Evolutionary conservation across 1,140 invertebrate species (phyloP).

Genomic region (Drosophila pallidifrons): DNA sequence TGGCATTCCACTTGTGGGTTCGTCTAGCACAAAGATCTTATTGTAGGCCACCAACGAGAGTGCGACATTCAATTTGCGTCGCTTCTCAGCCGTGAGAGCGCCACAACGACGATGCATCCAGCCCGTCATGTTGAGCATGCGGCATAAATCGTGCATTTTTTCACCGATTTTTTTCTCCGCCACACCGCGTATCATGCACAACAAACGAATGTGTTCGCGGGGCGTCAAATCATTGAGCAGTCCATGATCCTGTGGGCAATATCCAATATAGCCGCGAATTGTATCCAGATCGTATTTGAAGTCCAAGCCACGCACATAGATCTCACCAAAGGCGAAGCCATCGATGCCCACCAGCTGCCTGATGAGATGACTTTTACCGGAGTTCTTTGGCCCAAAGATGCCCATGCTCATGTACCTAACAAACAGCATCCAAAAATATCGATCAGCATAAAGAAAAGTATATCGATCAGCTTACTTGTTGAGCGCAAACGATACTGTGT

Average conservation of each 20-base stretch:
- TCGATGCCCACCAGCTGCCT: slow-evolving; percentile 66
- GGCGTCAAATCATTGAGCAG: slow-evolving; percentile 56
- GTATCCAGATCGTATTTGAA: slow-evolving; percentile 67
- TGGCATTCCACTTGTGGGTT: slow-evolving; percentile 70
- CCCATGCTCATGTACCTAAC: slow-evolving; percentile 73
- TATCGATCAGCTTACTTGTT: slow-evolving; percentile 59
- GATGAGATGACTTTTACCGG: slow-evolving; percentile 69
- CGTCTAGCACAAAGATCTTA: slow-evolving; percentile 69
- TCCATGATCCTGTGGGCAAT: slow-evolving; percentile 65
- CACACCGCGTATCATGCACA: slow-evolving; percentile 76
- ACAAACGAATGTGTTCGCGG: slow-evolving; percentile 64
- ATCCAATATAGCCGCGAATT: slow-evolving; percentile 65
- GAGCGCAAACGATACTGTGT: slow-evolving; percentile 72
- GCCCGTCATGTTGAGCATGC: slow-evolving; percentile 65
- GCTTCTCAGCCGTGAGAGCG: slow-evolving; percentile 55
- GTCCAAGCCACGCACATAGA: slow-evolving; percentile 69
- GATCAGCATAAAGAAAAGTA: not conserved
- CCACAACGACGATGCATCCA: slow-evolving; percentile 71
- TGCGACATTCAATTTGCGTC: slow-evolving; percentile 68
- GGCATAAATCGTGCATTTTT: slow-evolving; percentile 68
- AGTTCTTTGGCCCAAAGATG: slow-evolving; percentile 62
- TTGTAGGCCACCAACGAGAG: slow-evolving; percentile 67
- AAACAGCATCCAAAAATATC: not conserved
- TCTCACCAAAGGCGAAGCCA: slow-evolving; percentile 77
- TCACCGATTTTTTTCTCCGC: slow-evolving; percentile 55